Base-by-base conservation (phyloP, 92 coral and sea anemone genomes). In the Virgularia gustaviana region DNA sequence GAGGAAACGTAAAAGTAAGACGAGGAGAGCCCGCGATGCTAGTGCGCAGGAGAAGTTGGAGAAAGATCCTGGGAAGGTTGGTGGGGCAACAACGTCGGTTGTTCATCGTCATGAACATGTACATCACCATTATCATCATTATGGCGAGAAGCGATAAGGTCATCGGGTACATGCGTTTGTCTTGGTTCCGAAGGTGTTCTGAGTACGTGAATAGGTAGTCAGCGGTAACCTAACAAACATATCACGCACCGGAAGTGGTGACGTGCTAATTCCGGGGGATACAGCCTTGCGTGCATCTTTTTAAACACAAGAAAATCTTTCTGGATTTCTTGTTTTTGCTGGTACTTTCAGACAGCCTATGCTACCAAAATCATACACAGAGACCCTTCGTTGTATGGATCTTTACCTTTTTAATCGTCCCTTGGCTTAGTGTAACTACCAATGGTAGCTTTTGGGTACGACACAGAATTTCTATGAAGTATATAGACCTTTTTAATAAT, bases 41-140 rank as follows among this genome's bases (percentile, higher is more conserved):
- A 59, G 65, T 8, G n/a, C n/a, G n/a, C n/a, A n/a, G n/a, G 85
- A 85, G 47, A 81, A 84, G 8, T 85, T 82, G 52, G 78, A 79
- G 44, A 78, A 83, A 13, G 78, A 73, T 39, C 57, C 57, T 38
- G 81, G 89, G 32, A 62, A 79, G 24, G 83, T 89, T 20, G 90
- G 88, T 55, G 88, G 89, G 28, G 88, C 30, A 9, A 68, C 43
- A 27, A n/a, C n/a, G n/a, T 16, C 75, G 15, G 35, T 89, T 56
- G 90, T 86, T 28, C 99, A 94, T 43, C 89, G 86, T 18, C 99
- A 90, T 54, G 90, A 88, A 55, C 97, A 94, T 76, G 88, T 70
- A 25, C 99, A 94, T 36, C 97, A 91, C 59, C 97, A 91, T 70
- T 94, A 94, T 59, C 96, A 94, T 79, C 99, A 94, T 67, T 87